Conservation (phyloP, 2,797 vertebrate species). For the Xenops minutus region DNA sequence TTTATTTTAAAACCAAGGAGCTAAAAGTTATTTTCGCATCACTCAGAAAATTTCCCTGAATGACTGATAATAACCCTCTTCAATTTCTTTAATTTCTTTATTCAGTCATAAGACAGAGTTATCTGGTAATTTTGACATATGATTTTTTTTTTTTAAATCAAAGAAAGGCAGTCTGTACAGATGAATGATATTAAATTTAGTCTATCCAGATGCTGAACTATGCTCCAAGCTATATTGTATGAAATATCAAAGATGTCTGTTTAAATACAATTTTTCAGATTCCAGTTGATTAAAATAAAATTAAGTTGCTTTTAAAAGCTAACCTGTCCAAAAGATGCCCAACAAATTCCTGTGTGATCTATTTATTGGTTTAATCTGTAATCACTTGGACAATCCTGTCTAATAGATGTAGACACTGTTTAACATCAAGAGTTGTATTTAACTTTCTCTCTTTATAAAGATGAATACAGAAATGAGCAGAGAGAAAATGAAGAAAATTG, state of each 20-base stretch:
- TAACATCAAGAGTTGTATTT: background rate
- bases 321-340: background rate
- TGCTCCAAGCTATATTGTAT: background rate
- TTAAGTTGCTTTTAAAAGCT: background rate
- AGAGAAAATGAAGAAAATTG: background rate
- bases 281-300: background rate
- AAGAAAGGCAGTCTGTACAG: background rate
- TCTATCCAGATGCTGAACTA: slow-evolving; percentile 7
- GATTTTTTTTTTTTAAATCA: background rate
- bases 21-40: background rate
- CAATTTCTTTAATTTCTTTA: background rate
- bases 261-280: background rate
- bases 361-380: background rate
- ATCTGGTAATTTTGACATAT: background rate
- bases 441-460: background rate
- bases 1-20: background rate
- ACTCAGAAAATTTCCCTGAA: background rate
- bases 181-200: background rate
- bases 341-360: background rate
- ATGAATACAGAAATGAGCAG: background rate
- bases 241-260: background rate
- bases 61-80: background rate
- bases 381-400: background rate
- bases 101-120: background rate
- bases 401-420: background rate